Conservation (phyloP, 2,888 invertebrate species). For the Drosophila nr. perissopoda region DNA sequence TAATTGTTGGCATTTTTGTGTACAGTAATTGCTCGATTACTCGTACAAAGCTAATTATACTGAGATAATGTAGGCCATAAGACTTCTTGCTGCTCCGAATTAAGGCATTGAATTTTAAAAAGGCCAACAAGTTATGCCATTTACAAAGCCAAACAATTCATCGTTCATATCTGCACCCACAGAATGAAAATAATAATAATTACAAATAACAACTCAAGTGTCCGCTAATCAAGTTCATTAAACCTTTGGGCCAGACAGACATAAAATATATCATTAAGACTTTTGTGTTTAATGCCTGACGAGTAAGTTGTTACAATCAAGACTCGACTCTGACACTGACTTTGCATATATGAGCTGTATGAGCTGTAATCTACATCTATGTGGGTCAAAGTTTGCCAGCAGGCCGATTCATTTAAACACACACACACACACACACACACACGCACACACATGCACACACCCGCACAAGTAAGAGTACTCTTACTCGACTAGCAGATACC, state of each 20-base stretch:
- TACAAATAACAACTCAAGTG: constrained; percentile 13
- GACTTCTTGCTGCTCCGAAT: constrained; percentile 14
- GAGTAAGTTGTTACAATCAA: constrained; percentile 49
- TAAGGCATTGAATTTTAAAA: constrained; percentile 29
- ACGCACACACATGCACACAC: not conserved
- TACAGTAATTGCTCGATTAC: constrained; percentile 16
- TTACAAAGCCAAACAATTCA: constrained; percentile 19
- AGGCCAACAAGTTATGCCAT: constrained; percentile 35
- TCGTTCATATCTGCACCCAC: constrained; percentile 17
- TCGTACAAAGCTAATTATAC: constrained; percentile 20
- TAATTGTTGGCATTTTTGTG: constrained; percentile 13
- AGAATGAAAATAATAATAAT: not conserved
- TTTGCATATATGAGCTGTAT: constrained; percentile 41
- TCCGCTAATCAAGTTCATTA: constrained; percentile 57
- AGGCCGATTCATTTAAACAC: constrained; percentile 46
- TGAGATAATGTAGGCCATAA: constrained; percentile 46
- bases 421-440: not conserved
- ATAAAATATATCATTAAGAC: not conserved
- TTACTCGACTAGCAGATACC: not conserved
- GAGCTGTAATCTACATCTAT: constrained; percentile 42
- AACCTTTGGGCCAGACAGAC: constrained; percentile 31
- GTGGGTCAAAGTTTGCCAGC: constrained; percentile 61
- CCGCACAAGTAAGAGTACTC: constrained; percentile 1
- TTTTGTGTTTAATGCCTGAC: not conserved
- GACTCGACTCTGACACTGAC: constrained; percentile 49